Evolutionary conservation across 2,113 vertebrate species (phyloP), one percentile per base, ranked within the genome.

Genomic region (Neotoma lepida): DNA sequence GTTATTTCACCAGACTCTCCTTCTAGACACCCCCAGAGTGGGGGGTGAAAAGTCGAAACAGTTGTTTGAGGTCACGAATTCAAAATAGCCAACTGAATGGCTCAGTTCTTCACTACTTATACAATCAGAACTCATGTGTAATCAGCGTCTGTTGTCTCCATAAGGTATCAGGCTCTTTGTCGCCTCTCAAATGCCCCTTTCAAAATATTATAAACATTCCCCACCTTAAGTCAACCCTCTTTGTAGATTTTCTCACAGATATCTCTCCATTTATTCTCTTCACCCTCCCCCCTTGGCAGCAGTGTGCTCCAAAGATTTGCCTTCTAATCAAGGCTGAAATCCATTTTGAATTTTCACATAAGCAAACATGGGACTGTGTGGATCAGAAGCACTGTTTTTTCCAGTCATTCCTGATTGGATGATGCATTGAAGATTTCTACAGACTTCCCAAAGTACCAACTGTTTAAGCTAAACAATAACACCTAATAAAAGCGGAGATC

Each of bases 381-480:
- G 87, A 49, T 89, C 91, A 91, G 80, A 86, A 90, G 64, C 1
- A 9, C 35, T 87, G 61, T 71, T 85, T 94, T 91, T 54, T 39
- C 56, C 64, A 68, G 66, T 76, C 90, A 89, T 63, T 88, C 41
- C 76, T 93, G 74, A 94, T 89, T 95, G 80, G 28, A 95, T 70
- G 76, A 94, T 76, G 61, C 63, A 78, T 58, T 95, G 87, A 95
- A 93, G 63, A 58, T 95, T 96, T 95, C 78, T 51, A 58, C 41
- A 77, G 78, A 88, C 81, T 96, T 95, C 90, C n/a, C 35, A 51
- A 96, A 95, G 70, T 93, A 82, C 85, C 89, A 95, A 93, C 46
- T 88, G 94, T 90, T 78, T 88, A 94, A 95, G n/a, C 76, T 81
- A 93, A 95, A 95, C 93, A 96, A 95, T 88, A 63, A 68, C 22